Conservation (phyloP, 2,888 invertebrate species). For the Orthosia cruda region DNA sequence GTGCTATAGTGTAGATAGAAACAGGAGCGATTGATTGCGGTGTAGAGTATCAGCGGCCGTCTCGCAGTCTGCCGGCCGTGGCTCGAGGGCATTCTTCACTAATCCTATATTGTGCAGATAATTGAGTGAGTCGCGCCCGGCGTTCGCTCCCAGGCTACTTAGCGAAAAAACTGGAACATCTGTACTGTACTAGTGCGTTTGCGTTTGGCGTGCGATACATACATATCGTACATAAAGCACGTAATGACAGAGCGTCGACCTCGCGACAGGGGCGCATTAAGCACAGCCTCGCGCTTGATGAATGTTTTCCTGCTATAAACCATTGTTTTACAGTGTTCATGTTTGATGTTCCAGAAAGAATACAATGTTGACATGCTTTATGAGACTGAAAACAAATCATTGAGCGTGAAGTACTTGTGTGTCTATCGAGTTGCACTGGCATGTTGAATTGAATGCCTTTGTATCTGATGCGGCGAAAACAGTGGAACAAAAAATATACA, state of each 20-base stretch:
- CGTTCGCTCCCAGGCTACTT: constrained; percentile 47
- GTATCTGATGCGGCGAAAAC: constrained; percentile 8
- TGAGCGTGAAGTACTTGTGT: constrained; percentile 56
- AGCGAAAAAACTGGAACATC: constrained; percentile 75
- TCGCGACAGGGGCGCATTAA: constrained; percentile 65
- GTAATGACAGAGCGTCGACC: constrained; percentile 72
- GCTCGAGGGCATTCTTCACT: constrained; percentile 69
- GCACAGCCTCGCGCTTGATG: constrained; percentile 74
- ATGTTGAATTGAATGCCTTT: constrained; percentile 32
- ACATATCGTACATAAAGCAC: constrained; percentile 46
- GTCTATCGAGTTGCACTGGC: constrained; percentile 38
- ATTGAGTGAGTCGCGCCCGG: constrained; percentile 40
- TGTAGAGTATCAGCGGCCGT: constrained; percentile 73
- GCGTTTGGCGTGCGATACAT: constrained; percentile 73
- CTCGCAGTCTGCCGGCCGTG: constrained; percentile 76
- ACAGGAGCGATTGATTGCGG: constrained; percentile 73
- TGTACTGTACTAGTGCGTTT: constrained; percentile 71
- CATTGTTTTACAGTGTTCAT: constrained; percentile 75
- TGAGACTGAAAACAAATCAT: constrained; percentile 67
- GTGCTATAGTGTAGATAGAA: constrained; percentile 67
- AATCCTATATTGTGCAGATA: constrained; percentile 69
- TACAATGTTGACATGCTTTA: constrained; percentile 75
- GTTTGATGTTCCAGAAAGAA: constrained; percentile 79
- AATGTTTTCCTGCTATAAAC: constrained; percentile 78
- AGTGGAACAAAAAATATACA: constrained; percentile 19